Percentiles rank a stretch among this genome's conserved stretches.
phyloP scores from a whole-genome alignment of 2,888 invertebrate species.

The Pheosia tremula region DNA sequence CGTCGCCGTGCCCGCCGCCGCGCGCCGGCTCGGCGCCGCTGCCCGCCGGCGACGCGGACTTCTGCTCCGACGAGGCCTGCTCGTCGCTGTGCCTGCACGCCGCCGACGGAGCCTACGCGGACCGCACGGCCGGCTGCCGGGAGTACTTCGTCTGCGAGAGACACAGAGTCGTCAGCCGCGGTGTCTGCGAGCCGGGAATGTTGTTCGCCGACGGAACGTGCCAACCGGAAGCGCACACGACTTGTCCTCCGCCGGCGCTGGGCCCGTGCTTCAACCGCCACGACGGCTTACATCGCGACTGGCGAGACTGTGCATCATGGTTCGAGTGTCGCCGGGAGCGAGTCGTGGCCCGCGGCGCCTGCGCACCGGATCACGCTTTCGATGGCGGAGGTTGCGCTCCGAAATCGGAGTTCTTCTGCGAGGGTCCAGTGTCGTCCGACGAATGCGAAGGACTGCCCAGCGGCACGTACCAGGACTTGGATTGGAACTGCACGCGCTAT shows the following conservation, averaged over 20 bases:
- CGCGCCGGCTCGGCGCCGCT: constrained; percentile 70
- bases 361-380: constrained; percentile 74
- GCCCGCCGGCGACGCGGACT: constrained; percentile 80
- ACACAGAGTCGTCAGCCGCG: constrained; percentile 77
- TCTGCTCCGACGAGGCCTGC: constrained; percentile 77
- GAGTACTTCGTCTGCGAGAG: constrained; percentile 85
- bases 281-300: constrained; percentile 75
- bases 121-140: constrained; percentile 80
- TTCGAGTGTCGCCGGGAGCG: constrained; percentile 77
- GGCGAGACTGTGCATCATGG: constrained; percentile 78
- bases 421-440: constrained; percentile 67
- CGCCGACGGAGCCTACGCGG: constrained; percentile 84
- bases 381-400: constrained; percentile 78
- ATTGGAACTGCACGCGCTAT: constrained; percentile 80
- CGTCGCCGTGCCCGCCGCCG: constrained; percentile 66
- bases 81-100: constrained; percentile 78
- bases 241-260: constrained; percentile 74
- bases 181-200: constrained; percentile 81
- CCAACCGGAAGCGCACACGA: constrained; percentile 67
- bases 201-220: constrained; percentile 82
- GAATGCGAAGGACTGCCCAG: constrained; percentile 78
- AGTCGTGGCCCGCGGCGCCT: constrained; percentile 72
- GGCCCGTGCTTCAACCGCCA: constrained; percentile 75
- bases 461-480: constrained; percentile 82
- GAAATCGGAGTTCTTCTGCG: constrained; percentile 69